phyloP scores from a whole-genome alignment of 2,113 vertebrate genomes.

The Garra rufa region DNA sequence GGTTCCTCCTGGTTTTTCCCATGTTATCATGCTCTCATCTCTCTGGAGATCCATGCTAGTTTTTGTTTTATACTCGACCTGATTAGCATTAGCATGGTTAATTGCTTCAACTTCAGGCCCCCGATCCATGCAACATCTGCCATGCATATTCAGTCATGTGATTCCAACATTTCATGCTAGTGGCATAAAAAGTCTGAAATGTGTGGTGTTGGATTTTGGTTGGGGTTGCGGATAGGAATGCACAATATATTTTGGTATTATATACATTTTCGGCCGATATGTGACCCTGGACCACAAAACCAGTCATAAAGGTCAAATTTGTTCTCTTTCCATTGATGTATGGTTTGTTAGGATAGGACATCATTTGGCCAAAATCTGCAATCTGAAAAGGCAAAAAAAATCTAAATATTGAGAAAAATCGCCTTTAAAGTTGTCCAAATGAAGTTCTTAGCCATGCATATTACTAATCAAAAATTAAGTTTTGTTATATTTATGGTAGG shows the following conservation, averaged over 20 bases:
- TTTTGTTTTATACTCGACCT: slow-evolving; percentile 23
- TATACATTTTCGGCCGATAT: not conserved
- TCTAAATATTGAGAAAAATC: too few relatives aligned
- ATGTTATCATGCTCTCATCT: slow-evolving; percentile 39
- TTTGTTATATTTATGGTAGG: too few relatives aligned
- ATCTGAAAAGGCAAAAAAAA: too few relatives aligned
- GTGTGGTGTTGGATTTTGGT: not conserved
- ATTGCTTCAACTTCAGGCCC: slow-evolving; percentile 37
- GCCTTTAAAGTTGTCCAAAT: too few relatives aligned
- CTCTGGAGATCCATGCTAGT: slow-evolving; percentile 3
- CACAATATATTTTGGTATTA: not conserved
- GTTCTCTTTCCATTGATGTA: too few relatives aligned
- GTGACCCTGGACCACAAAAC: too few relatives aligned
- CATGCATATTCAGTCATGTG: slow-evolving; percentile 33
- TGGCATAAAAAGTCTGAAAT: not conserved
- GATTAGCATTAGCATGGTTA: slow-evolving; percentile 36
- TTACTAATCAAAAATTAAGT: too few relatives aligned
- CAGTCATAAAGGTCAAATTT: too few relatives aligned
- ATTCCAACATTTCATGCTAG: slow-evolving; percentile 2
- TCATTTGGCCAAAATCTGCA: too few relatives aligned
- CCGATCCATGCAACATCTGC: slow-evolving; percentile 32
- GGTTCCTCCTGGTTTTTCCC: slow-evolving; percentile 35
- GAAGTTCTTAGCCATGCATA: too few relatives aligned
- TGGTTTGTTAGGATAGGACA: too few relatives aligned
- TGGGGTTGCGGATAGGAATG: not conserved